These are phyloP conservation scores for Isaurus tuberculatus DNA, from an alignment of 92 coral and sea anemone species.

Conservation along the genomic window DNA sequence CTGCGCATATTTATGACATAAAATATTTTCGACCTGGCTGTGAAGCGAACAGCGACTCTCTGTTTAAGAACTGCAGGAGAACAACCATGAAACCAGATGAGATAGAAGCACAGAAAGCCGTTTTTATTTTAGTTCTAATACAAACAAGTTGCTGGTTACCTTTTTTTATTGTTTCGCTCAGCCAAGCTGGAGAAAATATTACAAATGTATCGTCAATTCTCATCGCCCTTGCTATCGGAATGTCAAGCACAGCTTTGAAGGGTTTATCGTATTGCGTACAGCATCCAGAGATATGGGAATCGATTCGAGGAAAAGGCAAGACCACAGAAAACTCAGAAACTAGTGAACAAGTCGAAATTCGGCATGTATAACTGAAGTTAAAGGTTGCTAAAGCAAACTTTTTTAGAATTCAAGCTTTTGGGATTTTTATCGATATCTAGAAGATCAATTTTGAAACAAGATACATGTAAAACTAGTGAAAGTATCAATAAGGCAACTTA, in stretches of 20 bases:
- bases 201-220: slow-evolving; percentile 69
- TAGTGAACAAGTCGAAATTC: slow-evolving; percentile 10
- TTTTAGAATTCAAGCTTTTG: background rate
- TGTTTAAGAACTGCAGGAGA: slow-evolving; percentile 61
- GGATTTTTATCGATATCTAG: background rate
- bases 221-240: slow-evolving; percentile 68
- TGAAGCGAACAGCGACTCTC: slow-evolving; percentile 42
- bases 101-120: slow-evolving; percentile 70
- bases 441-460: background rate
- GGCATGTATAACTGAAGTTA: background rate
- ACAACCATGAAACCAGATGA: slow-evolving; percentile 64
- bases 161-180: slow-evolving; percentile 62
- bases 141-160: slow-evolving; percentile 83
- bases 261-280: slow-evolving; percentile 78
- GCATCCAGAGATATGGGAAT: slow-evolving; percentile 72
- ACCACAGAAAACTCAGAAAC: slow-evolving; percentile 1
- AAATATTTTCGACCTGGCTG: slow-evolving; percentile 71
- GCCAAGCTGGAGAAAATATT: slow-evolving; percentile 50
- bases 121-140: slow-evolving; percentile 64
- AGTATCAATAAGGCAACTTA: background rate
- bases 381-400: background rate
- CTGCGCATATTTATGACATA: slow-evolving; percentile 70
- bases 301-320: slow-evolving; percentile 56
- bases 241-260: slow-evolving; percentile 70
- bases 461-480: background rate